These are phyloP conservation scores for Orthosia cruda DNA, from an alignment of 2,888 invertebrate genomes.

Conservation along the genomic window DNA sequence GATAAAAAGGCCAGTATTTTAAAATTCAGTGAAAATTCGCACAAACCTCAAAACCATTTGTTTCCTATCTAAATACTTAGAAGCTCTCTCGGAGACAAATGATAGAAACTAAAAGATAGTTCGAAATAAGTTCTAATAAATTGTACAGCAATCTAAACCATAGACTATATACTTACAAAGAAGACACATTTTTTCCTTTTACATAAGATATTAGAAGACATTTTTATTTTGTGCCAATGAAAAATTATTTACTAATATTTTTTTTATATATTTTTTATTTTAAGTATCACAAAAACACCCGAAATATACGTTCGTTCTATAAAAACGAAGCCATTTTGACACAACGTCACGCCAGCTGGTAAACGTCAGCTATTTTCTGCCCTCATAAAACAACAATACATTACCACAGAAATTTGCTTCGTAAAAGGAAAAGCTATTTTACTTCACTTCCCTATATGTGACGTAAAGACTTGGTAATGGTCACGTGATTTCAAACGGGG, in stretches of 20 bases:
- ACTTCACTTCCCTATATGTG: neutral
- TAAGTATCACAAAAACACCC: neutral
- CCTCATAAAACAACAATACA: constrained; percentile 4
- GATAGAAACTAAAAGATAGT: constrained; percentile 46
- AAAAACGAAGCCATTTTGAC: neutral
- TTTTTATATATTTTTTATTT: neutral
- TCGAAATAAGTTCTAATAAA: constrained; percentile 36
- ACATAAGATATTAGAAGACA: constrained; percentile 53
- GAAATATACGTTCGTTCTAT: neutral
- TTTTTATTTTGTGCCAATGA: constrained; percentile 60
- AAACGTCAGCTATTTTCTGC: constrained; percentile 3
- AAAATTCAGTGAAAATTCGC: constrained; percentile 45
- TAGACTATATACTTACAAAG: no score
- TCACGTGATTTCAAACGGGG: neutral
- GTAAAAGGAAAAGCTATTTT: neutral
- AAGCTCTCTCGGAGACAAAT: constrained; percentile 61
- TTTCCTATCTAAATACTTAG: constrained; percentile 68
- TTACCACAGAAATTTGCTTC: neutral
- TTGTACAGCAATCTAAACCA: constrained; percentile 39
- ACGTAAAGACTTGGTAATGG: constrained; percentile 10
- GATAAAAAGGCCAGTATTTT: neutral
- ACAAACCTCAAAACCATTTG: constrained; percentile 58
- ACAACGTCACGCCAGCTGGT: neutral
- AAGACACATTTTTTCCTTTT: constrained; percentile 57
- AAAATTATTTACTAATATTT: no score